A percentile compares a stretch with the other conserved stretches of the same genome.
Evolutionary conservation across 2,888 invertebrate species (phyloP).

Genomic region (Cryptops parisi): DNA sequence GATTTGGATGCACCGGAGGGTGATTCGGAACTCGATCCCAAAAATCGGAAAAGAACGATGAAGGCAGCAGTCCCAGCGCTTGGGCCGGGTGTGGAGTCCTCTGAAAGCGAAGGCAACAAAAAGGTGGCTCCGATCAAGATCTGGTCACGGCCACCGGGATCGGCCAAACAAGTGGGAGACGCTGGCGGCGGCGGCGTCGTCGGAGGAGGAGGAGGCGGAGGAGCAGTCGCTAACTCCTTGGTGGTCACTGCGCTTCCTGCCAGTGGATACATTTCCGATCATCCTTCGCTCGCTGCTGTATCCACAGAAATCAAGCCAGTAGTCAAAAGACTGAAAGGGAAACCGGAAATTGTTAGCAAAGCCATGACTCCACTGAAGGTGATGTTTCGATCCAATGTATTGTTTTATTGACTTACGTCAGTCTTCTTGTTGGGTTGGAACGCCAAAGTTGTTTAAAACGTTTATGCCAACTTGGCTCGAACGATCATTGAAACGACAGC

Average conservation of each 20-base stretch:
- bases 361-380: neutral
- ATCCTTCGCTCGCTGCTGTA: neutral
- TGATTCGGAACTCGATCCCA: slow-evolving; percentile 1
- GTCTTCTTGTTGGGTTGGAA: no score
- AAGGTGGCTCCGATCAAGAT: slow-evolving; percentile 7
- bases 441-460: no score
- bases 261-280: slow-evolving; percentile 8
- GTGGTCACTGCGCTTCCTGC: slow-evolving; percentile 1
- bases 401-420: no score
- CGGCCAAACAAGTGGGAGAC: neutral
- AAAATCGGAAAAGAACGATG: neutral
- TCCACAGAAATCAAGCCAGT: neutral
- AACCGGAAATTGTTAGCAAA: neutral
- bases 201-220: neutral
- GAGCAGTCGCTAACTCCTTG: neutral
- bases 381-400: no score
- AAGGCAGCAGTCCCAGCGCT: neutral
- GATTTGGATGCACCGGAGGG: slow-evolving; percentile 8
- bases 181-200: no score
- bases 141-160: neutral
- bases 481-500: no score
- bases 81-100: neutral
- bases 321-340: neutral
- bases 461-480: no score
- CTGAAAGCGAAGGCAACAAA: neutral